A percentile compares a stretch with the other conserved stretches of the same genome.
Conservation (phyloP, 2,888 invertebrate genomes). For the Orthosia gothica region DNA sequence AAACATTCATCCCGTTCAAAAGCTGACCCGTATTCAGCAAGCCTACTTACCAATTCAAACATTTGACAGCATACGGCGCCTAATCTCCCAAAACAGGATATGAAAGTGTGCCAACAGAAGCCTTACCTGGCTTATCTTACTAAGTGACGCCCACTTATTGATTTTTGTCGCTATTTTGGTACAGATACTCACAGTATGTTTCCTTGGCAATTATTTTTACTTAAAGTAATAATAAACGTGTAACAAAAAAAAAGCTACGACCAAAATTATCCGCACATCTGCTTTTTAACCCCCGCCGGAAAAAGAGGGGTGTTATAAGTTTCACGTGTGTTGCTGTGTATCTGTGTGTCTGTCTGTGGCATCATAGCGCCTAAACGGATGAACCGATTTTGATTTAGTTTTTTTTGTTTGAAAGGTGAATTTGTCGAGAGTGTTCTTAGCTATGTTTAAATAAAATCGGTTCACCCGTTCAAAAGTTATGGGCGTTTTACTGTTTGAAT, state of each 20-base stretch:
- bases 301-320: too few species aligned
- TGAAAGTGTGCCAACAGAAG: constrained; percentile 61
- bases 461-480: too few species aligned
- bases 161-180: constrained; percentile 57
- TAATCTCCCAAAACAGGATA: constrained; percentile 47
- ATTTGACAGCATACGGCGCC: constrained; percentile 35
- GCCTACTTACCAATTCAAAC: constrained; percentile 34
- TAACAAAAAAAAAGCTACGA: not conserved
- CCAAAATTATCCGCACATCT: not conserved
- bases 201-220: constrained; percentile 6
- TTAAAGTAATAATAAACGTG: not conserved
- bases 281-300: too few species aligned
- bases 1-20: not conserved
- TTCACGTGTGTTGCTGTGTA: too few species aligned
- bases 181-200: constrained; percentile 6
- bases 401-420: too few species aligned
- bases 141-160: constrained; percentile 55
- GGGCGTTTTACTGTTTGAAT: too few species aligned
- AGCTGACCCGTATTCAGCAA: constrained; percentile 1
- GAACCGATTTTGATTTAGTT: too few species aligned
- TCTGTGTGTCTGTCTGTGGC: too few species aligned
- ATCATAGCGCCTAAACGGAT: too few species aligned
- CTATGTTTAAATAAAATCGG: too few species aligned
- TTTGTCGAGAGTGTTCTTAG: too few species aligned
- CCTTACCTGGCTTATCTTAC: constrained; percentile 60